Evolutionary conservation across 1,140 invertebrate species (phyloP), one percentile per base, ranked within the genome.

Genomic region (Bombus cullumanus): DNA sequence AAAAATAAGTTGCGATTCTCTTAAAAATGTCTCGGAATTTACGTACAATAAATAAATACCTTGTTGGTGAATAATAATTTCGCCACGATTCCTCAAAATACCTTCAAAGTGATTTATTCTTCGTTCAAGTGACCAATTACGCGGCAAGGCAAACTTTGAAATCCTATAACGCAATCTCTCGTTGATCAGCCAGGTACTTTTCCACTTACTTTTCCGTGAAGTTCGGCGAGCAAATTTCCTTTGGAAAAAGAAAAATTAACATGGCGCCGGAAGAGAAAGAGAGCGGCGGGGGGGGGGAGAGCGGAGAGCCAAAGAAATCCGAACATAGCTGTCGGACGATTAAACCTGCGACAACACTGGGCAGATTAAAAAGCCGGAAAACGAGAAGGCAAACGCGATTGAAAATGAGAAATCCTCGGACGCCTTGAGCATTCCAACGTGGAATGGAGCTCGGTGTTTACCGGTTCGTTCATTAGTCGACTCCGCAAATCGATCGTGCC

Each of bases 321-420:
- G 53, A 72, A 47, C 37, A 18, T 47, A n/a, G 39, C 5, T 41
- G 25, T 64, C 69, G 71, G 37, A 64, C 71, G 71, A 82, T 82
- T 82, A 82, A 82, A 34, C 57, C 57, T 31, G 59, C 71, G 41
- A 37, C 18, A 47, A 82, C 59, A 82, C 66, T 53, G 71, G 18
- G 47, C 2, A 4, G 71, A 47, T 82, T 75, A 75, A 66, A 66
- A 47, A 43, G 39, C 12, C 31, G 59, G 81, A 47, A 82, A 82
- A 74, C 59, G 39, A 15, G 57, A n/a, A 72, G 59, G 72, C 74
- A 82, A 82, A 82, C 57, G 71, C 31, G 37, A 75, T 62, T 28
- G 39, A 75, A 64, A 75, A 59, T 73, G 81, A 75, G 57, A 64
- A 74, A 66, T 47, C 25, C 59, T n/a, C 53, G 71, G 71, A 74